Conservation (phyloP, 2,888 invertebrate genomes). For the Agrotis exclamationis region DNA sequence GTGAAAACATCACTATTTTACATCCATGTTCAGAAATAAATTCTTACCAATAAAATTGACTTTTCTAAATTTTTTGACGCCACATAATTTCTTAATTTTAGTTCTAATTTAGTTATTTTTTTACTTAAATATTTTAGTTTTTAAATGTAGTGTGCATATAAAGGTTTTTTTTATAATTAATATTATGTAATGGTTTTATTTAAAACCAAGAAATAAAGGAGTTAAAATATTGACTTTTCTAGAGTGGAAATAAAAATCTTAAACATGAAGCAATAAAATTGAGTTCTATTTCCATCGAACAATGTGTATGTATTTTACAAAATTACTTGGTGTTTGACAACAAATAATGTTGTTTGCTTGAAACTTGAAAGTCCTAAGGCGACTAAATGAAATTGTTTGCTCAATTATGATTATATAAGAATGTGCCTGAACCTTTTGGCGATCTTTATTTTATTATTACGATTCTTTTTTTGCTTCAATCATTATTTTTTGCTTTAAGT, state of each 20-base stretch:
- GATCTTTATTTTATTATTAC: background rate
- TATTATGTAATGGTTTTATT: too few relatives aligned
- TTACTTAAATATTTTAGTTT: too few relatives aligned
- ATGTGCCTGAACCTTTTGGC: background rate
- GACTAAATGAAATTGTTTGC: slow-evolving; percentile 15
- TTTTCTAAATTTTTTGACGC: too few relatives aligned
- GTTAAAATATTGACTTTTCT: too few relatives aligned
- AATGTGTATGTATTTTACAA: slow-evolving; percentile 27
- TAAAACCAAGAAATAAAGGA: too few relatives aligned
- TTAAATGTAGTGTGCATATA: too few relatives aligned
- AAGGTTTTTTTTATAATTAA: too few relatives aligned
- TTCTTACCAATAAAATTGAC: too few relatives aligned
- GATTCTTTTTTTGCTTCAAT: background rate
- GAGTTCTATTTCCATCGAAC: background rate
- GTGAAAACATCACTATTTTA: too few relatives aligned
- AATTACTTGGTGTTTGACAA: slow-evolving; percentile 24
- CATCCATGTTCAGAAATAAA: background rate
- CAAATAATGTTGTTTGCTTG: slow-evolving; percentile 21
- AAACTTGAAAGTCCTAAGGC: slow-evolving; percentile 25
- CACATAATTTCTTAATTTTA: too few relatives aligned
- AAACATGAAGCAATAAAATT: background rate
- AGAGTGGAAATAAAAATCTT: background rate
- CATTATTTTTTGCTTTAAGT: background rate
- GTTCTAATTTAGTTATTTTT: too few relatives aligned
- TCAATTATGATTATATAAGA: background rate